These are phyloP conservation scores for Alca torda DNA, from an alignment of 2,797 vertebrate species.

Conservation along the genomic window DNA sequence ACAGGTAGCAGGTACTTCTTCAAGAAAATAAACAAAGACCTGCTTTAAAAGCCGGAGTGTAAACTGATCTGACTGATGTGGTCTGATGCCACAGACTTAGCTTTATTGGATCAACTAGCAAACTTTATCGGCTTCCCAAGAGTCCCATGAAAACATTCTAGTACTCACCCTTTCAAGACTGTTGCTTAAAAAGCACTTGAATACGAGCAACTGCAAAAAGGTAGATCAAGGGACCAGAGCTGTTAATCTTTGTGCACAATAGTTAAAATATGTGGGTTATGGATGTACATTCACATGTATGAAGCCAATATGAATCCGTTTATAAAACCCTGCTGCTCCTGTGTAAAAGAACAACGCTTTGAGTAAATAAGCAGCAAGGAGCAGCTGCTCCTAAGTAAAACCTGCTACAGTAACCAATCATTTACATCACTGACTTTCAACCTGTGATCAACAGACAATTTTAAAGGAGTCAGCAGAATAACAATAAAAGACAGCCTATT, in stretches of 20 bases:
- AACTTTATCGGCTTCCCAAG: slow-evolving; percentile 45
- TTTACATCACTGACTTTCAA: background rate
- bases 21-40: slow-evolving; percentile 51
- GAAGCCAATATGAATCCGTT: background rate
- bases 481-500: background rate
- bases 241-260: background rate
- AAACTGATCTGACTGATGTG: slow-evolving; percentile 59
- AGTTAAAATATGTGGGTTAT: background rate
- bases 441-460: background rate
- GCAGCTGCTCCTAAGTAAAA: background rate
- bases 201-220: background rate
- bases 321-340: background rate
- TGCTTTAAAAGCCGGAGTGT: slow-evolving; percentile 8
- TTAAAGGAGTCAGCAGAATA: background rate
- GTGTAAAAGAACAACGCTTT: background rate
- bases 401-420: background rate
- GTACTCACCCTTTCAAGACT: background rate
- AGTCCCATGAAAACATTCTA: background rate
- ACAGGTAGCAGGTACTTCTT: slow-evolving; percentile 54
- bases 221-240: background rate
- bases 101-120: slow-evolving; percentile 49
- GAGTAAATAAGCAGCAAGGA: background rate
- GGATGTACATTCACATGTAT: background rate
- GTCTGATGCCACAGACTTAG: slow-evolving; percentile 22
- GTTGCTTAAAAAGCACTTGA: background rate